Percentiles rank a stretch among this genome's conserved stretches.
Evolutionary conservation across 2,888 invertebrate species (phyloP).

Genomic region (Gymnocheta viridis): DNA sequence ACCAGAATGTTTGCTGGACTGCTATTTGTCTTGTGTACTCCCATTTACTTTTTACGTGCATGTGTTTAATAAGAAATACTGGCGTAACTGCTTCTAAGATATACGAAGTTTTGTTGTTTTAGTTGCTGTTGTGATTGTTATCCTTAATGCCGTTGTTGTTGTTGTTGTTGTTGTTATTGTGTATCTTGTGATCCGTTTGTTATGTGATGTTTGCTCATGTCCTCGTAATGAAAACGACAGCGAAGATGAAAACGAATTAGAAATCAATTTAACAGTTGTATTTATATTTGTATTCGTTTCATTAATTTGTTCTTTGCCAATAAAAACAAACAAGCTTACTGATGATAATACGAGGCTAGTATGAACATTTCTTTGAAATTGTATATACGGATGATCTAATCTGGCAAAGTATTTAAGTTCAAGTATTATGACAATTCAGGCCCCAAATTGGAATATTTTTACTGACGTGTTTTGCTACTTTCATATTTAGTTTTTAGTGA

Average conservation of each 20-base stretch:
- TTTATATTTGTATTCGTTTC: constrained; percentile 55
- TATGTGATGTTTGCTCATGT: constrained; percentile 60
- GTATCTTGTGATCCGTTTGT: constrained; percentile 27
- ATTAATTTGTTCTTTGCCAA: constrained; percentile 52
- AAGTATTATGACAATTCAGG: not conserved
- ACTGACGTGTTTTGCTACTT: too few species aligned
- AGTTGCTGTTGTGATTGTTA: not conserved
- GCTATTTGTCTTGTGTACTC: constrained; percentile 9
- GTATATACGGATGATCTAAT: not conserved
- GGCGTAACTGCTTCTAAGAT: constrained; percentile 19
- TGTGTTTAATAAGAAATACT: not conserved
- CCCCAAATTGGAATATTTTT: too few species aligned
- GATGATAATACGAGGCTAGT: not conserved
- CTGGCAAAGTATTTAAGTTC: too few species aligned
- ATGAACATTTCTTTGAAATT: not conserved
- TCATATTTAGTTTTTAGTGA: too few species aligned
- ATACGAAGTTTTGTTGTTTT: constrained; percentile 25
- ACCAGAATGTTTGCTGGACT: not conserved
- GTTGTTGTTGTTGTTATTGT: constrained; percentile 27
- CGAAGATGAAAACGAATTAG: constrained; percentile 59
- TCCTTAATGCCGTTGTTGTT: not conserved
- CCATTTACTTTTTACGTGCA: not conserved
- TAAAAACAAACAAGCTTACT: constrained; percentile 3
- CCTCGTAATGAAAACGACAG: constrained; percentile 57
- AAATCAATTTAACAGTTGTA: constrained; percentile 65